Conservation (phyloP, 2,113 vertebrate species). For the Prolemur simus region DNA sequence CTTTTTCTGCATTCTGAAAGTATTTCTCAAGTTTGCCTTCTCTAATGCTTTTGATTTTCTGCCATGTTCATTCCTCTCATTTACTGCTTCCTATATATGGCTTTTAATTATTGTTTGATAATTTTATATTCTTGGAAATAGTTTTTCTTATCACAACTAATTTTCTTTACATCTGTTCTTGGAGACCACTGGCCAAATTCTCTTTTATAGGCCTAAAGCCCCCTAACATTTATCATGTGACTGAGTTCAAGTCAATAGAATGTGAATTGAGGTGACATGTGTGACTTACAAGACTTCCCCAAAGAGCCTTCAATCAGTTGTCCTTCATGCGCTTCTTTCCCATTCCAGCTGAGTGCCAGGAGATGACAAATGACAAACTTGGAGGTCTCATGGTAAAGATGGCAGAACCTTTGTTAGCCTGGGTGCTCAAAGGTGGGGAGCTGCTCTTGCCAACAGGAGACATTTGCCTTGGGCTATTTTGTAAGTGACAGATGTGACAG, state of each 20-base stretch:
- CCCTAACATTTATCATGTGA: not conserved
- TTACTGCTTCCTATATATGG: not conserved
- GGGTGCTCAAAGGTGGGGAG: not conserved
- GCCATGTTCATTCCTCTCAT: not conserved
- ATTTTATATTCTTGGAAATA: slow-evolving; percentile 8
- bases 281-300: not conserved
- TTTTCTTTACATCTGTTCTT: slow-evolving; percentile 8
- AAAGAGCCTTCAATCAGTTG: not conserved
- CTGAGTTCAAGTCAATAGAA: not conserved
- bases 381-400: not conserved
- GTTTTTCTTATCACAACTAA: not conserved
- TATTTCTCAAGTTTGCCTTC: not conserved
- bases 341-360: not conserved
- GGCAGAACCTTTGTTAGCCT: not conserved
- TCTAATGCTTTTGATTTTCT: not conserved
- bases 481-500: not conserved
- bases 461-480: not conserved
- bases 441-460: not conserved
- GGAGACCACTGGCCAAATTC: not conserved
- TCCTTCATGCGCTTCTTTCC: accelerated
- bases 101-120: slow-evolving; percentile 35
- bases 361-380: not conserved
- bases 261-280: not conserved
- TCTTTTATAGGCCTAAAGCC: not conserved
- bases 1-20: slow-evolving; percentile 2